Percentiles rank a stretch among this genome's conserved stretches.
phyloP scores from a whole-genome alignment of 2,888 invertebrate genomes.

The Sesia apiformis region DNA sequence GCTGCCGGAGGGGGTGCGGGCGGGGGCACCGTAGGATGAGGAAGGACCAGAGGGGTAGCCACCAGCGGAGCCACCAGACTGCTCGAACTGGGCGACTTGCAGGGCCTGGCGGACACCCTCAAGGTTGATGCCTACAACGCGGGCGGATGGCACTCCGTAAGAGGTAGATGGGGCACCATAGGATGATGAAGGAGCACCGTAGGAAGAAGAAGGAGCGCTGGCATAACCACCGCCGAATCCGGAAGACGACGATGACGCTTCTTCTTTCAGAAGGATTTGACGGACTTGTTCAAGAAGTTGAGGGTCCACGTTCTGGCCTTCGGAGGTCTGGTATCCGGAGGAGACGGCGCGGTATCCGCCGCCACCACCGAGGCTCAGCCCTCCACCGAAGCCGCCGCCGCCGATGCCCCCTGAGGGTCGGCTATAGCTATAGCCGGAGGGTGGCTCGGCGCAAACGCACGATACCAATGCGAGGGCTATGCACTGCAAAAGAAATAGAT shows the following conservation, averaged over 20 bases:
- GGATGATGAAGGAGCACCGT: constrained; percentile 76
- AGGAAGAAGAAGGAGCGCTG: constrained; percentile 75
- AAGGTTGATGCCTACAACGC: constrained; percentile 88
- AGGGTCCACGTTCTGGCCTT: constrained; percentile 87
- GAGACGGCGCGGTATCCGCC: constrained; percentile 84
- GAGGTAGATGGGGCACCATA: constrained; percentile 80
- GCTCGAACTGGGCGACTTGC: constrained; percentile 90
- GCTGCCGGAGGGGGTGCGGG: constrained; percentile 77
- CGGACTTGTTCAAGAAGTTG: constrained; percentile 88
- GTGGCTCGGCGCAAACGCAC: constrained; percentile 83
- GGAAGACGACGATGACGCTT: constrained; percentile 75
- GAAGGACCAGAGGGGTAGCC: constrained; percentile 71
- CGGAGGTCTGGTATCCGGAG: constrained; percentile 85
- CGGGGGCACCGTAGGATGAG: constrained; percentile 73
- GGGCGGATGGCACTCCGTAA: constrained; percentile 77
- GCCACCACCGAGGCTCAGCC: constrained; percentile 80
- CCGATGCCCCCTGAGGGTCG: constrained; percentile 75
- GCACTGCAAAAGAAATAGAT: constrained; percentile 75
- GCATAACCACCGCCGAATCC: constrained; percentile 44
- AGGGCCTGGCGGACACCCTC: constrained; percentile 91
- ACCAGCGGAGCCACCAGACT: constrained; percentile 65
- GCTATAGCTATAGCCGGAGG: constrained; percentile 84
- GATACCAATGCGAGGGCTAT: constrained; percentile 87
- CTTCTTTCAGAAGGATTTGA: constrained; percentile 88
- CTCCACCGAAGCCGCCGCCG: constrained; percentile 43